Evolutionary conservation across 2,113 vertebrate species (phyloP), one percentile per base, ranked within the genome.

Genomic region (Sprattus sprattus): DNA sequence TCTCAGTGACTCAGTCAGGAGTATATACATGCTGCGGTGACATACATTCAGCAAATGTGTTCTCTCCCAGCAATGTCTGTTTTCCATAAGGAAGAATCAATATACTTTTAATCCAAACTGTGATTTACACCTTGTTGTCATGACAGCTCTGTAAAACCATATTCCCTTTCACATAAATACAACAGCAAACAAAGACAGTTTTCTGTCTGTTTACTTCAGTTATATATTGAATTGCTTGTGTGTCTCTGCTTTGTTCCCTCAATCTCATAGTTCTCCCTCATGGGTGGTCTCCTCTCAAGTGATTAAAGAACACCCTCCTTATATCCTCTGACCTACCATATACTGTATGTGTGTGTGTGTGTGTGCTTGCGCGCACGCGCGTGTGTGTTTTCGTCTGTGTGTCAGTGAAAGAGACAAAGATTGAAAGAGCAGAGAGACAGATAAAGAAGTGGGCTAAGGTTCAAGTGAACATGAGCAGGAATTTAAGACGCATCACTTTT

Each of bases 271-370:
- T 45, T 22, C 28, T 86, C 78, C 84, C 87, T 87, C 83, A 47
- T 28, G 86, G 89, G 89, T 90, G 89, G 89, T 90, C 89, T 86
- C 44, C 3, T 85, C 83, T 85, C 49, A 86, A 88, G 85, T 64
- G 60, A 57, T 80, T 82, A 81, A 85, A 87, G 87, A 88, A 81
- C 84, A 85, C 28, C 75, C 86, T 86, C 82, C 89, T 78, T 83
- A 32, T 84, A 81, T 81, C 81, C 32, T 39, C 67, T 87, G 87
- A 88, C 86, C 82, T 85, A 50, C 60, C 81, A 81, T 32, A 82
- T 84, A 85, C 39, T 18, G 44, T 67, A 25, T 81, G 32, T 50
- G 45, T 47, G 46, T 50, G 39, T 49, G 15, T 67, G 83, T 78
- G 45, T 25, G 18, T 64, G 45, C 50, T 32, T 57, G 83, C 22